phyloP scores from a whole-genome alignment of 2,888 invertebrate species.

The Platerodrilus igneus region DNA sequence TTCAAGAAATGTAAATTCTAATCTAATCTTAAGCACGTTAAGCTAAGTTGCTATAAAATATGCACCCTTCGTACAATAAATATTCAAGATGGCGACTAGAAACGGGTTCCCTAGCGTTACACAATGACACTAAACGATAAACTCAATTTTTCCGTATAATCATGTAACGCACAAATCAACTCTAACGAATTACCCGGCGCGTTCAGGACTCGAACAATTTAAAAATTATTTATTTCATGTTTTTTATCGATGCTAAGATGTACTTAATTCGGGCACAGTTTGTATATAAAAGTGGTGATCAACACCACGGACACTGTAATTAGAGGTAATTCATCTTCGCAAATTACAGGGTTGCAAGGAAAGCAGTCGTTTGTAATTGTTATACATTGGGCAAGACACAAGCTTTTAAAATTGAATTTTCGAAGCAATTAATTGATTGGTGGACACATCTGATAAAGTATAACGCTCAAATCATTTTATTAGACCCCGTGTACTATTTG shows the following conservation, averaged over 20 bases:
- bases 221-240: slow-evolving; percentile 11
- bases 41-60: slow-evolving; percentile 22
- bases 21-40: slow-evolving; percentile 22
- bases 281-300: slow-evolving; percentile 9
- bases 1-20: slow-evolving; percentile 21
- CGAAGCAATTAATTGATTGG: no score
- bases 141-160: slow-evolving; percentile 22
- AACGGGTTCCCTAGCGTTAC: slow-evolving; percentile 15
- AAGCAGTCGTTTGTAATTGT: no score
- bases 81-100: slow-evolving; percentile 21
- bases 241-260: no score
- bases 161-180: slow-evolving; percentile 22
- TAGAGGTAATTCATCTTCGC: slow-evolving; percentile 15
- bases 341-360: slow-evolving; percentile 21
- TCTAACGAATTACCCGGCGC: slow-evolving; percentile 18
- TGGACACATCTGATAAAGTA: no score
- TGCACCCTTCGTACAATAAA: slow-evolving; percentile 20
- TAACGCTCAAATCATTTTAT: no score
- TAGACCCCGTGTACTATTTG: no score
- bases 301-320: slow-evolving; percentile 12
- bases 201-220: slow-evolving; percentile 8
- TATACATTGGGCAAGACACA: no score
- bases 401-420: no score
- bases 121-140: slow-evolving; percentile 23
- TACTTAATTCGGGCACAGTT: no score